Evolutionary conservation across 2,888 invertebrate genomes (phyloP).

Genomic region (Notocelia uddmanniana): DNA sequence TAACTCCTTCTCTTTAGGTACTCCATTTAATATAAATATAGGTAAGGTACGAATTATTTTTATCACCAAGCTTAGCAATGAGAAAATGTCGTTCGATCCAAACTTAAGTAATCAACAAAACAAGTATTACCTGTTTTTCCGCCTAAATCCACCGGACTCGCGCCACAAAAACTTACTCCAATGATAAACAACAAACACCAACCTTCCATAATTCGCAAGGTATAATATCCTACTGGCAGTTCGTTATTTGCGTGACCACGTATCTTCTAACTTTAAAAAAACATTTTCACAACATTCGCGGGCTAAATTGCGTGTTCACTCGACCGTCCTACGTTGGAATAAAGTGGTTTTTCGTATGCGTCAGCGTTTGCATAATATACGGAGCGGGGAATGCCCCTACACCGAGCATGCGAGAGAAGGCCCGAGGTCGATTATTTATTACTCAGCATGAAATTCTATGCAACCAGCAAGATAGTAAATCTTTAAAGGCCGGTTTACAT

Average conservation of each 20-base stretch:
- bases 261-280: not conserved
- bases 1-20: no score
- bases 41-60: no score
- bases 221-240: not conserved
- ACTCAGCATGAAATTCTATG: no score
- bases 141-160: not conserved
- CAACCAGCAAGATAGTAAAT: no score
- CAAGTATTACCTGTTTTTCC: not conserved
- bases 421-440: conserved; percentile 5
- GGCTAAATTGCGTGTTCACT: not conserved
- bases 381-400: not conserved
- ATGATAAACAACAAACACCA: not conserved
- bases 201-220: conserved; percentile 1
- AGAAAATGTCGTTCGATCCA: no score
- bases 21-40: no score
- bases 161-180: conserved; percentile 8
- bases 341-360: not conserved
- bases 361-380: not conserved
- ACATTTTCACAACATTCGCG: not conserved
- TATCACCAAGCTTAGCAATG: no score
- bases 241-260: not conserved
- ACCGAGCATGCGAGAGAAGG: not conserved
- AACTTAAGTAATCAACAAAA: not conserved
- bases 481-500: no score
- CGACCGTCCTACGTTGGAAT: not conserved